Conservation (phyloP, 2,888 invertebrate genomes). For the Tachina grossa region DNA sequence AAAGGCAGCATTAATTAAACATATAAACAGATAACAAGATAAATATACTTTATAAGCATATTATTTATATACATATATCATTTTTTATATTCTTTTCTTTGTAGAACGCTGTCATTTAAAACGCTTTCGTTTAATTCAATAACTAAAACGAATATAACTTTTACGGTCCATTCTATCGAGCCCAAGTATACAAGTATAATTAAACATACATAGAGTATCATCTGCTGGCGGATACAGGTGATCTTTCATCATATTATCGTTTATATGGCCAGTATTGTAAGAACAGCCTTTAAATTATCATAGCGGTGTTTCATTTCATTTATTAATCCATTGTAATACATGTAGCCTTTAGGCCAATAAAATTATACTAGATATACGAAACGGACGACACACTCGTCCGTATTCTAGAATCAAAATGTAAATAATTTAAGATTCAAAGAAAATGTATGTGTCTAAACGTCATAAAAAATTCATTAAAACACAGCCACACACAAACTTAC, state of each 20-base stretch:
- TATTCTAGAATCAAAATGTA: too few species aligned
- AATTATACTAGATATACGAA: too few species aligned
- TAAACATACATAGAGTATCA: conserved; percentile 92
- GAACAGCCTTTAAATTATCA: conserved; percentile 88
- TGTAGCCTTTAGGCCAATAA: too few species aligned
- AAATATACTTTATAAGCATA: conserved; percentile 22
- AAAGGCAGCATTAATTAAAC: conserved; percentile 53
- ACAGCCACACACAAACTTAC: too few species aligned
- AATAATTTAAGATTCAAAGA: too few species aligned
- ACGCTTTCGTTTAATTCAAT: conserved; percentile 84
- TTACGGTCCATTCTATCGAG: conserved; percentile 95
- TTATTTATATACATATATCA: conserved; percentile 45
- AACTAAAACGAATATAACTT: conserved; percentile 91
- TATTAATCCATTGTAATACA: too few species aligned
- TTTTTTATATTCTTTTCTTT: conserved; percentile 12
- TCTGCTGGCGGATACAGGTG: conserved; percentile 90
- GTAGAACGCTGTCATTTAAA: background rate
- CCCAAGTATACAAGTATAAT: conserved; percentile 95
- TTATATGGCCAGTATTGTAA: conserved; percentile 95
- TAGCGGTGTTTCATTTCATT: conserved; percentile 71
- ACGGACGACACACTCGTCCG: too few species aligned
- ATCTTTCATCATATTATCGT: conserved; percentile 93
- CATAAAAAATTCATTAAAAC: too few species aligned
- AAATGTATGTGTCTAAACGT: too few species aligned
- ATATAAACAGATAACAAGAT: conserved; percentile 5